phyloP scores from a whole-genome alignment of 2,888 invertebrate species.

The Gari tellinella region DNA sequence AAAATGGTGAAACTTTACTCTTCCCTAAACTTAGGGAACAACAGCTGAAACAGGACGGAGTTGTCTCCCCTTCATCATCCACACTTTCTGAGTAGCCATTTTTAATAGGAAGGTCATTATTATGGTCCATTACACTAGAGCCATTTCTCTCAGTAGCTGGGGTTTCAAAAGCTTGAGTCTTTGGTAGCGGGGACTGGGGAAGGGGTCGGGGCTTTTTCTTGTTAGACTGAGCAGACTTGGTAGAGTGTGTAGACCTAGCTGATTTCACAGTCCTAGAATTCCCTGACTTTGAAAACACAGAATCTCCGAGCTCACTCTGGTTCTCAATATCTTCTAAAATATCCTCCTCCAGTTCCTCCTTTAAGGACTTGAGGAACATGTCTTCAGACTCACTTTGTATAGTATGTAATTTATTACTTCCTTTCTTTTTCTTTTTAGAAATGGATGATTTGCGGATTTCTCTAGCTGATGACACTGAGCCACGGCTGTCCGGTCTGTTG shows the following conservation, averaged over 20 bases:
- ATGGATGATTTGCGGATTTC: conserved; percentile 49
- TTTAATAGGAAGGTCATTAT: conserved; percentile 42
- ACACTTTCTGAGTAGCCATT: conserved; percentile 23
- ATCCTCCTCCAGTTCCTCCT: conserved; percentile 75
- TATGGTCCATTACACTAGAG: conserved; percentile 11
- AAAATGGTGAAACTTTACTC: conserved; percentile 62
- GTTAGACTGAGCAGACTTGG: conserved; percentile 47
- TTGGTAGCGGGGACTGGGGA: conserved; percentile 46
- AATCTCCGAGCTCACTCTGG: conserved; percentile 55
- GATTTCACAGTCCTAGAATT: conserved; percentile 17
- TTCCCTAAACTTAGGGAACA: conserved; percentile 39
- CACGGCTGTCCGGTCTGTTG: conserved; percentile 69
- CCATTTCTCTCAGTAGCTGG: conserved; percentile 37
- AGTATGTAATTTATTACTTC: conserved; percentile 39
- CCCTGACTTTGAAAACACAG: conserved; percentile 30
- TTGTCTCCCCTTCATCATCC: conserved; percentile 42
- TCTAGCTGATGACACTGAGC: conserved; percentile 62
- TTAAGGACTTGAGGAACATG: conserved; percentile 73
- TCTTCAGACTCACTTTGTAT: conserved; percentile 68
- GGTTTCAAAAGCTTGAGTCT: conserved; percentile 39
- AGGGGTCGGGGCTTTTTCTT: conserved; percentile 36
- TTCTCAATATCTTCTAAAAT: conserved; percentile 70
- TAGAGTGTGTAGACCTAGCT: conserved; percentile 38
- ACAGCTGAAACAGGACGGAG: conserved; percentile 55
- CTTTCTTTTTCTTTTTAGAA: conserved; percentile 72